These are phyloP conservation scores for Phortica okadai DNA, from an alignment of 2,888 invertebrate genomes.

Conservation along the genomic window DNA sequence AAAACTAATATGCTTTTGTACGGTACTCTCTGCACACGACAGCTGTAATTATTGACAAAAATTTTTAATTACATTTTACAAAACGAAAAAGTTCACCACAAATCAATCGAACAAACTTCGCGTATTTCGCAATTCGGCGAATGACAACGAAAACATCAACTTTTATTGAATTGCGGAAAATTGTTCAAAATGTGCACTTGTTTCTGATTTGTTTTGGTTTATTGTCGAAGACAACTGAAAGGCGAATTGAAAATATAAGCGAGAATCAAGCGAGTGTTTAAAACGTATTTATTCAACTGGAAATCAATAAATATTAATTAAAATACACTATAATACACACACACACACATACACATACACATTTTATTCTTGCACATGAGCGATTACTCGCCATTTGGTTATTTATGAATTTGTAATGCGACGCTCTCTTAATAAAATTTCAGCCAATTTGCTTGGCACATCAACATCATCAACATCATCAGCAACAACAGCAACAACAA, in stretches of 20 bases:
- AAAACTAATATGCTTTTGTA: no score
- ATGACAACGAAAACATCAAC: no score
- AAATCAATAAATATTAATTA: constrained; percentile 71
- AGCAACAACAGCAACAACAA: neutral
- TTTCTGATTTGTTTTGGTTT: neutral
- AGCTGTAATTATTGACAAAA: neutral
- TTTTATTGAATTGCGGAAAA: no score
- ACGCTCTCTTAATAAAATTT: neutral
- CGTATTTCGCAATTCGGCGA: no score
- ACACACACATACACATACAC: neutral
- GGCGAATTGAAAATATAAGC: neutral
- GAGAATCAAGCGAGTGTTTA: neutral
- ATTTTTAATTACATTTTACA: neutral
- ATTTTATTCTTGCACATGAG: neutral
- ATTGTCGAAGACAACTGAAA: neutral
- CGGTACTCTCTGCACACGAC: neutral
- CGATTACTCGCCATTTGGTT: neutral
- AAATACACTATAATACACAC: constrained; percentile 55
- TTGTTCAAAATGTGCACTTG: neutral
- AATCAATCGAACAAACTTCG: neutral
- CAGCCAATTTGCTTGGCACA: constrained; percentile 12
- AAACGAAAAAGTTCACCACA: neutral
- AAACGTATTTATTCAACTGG: constrained; percentile 66
- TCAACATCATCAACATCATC: neutral
- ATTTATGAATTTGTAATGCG: neutral